Percentiles rank a stretch among this genome's conserved stretches.
These are phyloP conservation scores for Australoheros facetus DNA, from an alignment of 2,797 vertebrate genomes.

Conservation along the genomic window DNA sequence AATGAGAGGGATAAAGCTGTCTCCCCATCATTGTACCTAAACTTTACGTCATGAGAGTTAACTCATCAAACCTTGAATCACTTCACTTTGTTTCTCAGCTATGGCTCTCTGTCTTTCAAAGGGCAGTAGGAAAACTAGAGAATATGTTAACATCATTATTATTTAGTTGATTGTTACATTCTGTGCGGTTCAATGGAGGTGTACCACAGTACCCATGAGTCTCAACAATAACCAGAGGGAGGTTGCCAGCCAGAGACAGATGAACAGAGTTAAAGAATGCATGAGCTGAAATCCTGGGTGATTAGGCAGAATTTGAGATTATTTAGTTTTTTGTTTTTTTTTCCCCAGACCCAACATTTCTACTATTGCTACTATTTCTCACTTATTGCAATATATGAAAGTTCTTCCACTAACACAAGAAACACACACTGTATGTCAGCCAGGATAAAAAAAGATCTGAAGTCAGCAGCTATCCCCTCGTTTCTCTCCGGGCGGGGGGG, in stretches of 20 bases:
- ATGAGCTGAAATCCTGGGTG: not conserved
- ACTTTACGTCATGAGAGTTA: slow-evolving; percentile 65
- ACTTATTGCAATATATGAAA: not conserved
- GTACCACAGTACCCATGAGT: not conserved
- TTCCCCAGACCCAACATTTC: not conserved
- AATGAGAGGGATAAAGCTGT: slow-evolving; percentile 39
- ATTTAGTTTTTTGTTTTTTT: not conserved
- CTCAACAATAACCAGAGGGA: not conserved
- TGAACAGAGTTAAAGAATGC: not conserved
- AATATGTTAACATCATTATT: slow-evolving; percentile 54
- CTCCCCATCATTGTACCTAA: slow-evolving; percentile 27
- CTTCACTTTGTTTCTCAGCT: not conserved
- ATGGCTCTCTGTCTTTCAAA: slow-evolving; percentile 1
- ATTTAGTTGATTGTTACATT: slow-evolving; percentile 24
- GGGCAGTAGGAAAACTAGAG: slow-evolving; percentile 60
- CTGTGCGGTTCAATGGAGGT: slow-evolving; percentile 18
- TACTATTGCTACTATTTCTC: not conserved
- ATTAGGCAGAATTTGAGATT: not conserved
- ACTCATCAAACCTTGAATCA: slow-evolving; percentile 30
- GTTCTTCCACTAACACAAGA: not conserved
- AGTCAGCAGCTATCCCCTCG: slow-evolving; percentile 36
- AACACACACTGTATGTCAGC: slow-evolving; percentile 25
- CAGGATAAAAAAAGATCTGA: slow-evolving; percentile 58
- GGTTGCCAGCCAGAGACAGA: not conserved
- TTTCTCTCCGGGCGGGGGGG: slow-evolving; percentile 39